Percentiles rank a stretch among this genome's conserved stretches.
Evolutionary conservation across 2,797 vertebrate species (phyloP).

Genomic region (Hephaestus fuliginosus): DNA sequence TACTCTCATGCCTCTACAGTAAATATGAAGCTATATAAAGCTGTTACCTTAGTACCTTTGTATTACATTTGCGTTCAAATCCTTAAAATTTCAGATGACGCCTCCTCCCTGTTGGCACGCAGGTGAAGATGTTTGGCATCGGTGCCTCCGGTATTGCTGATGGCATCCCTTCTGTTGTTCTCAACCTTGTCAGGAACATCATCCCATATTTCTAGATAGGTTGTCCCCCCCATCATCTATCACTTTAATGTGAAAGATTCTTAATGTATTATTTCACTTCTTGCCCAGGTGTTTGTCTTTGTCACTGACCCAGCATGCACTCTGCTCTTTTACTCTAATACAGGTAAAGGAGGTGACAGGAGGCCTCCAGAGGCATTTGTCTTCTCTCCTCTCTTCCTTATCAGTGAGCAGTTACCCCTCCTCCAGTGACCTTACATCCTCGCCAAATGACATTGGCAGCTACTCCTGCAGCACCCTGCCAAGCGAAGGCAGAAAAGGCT

Average conservation of each 20-base stretch:
- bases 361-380: conserved; percentile 64
- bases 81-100: neutral
- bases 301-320: neutral
- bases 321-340: neutral
- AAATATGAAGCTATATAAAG: too few relatives aligned
- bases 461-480: conserved; percentile 86
- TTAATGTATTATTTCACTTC: neutral
- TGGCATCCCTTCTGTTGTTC: conserved; percentile 90
- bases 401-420: conserved; percentile 84
- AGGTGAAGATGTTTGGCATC: conserved; percentile 93
- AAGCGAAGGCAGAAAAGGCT: conserved; percentile 81
- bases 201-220: conserved; percentile 93
- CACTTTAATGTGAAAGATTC: neutral
- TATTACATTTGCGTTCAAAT: too few relatives aligned
- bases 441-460: conserved; percentile 84
- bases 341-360: conserved; percentile 75
- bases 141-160: conserved; percentile 92
- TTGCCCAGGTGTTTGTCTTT: neutral
- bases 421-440: conserved; percentile 85
- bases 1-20: too few relatives aligned
- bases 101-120: conserved; percentile 25
- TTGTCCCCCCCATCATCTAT: neutral
- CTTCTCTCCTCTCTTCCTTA: conserved; percentile 89
- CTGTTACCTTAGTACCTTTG: too few relatives aligned
- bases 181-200: conserved; percentile 93